phyloP scores from a whole-genome alignment of 1,140 invertebrate species.

The Lethrus apterus region DNA sequence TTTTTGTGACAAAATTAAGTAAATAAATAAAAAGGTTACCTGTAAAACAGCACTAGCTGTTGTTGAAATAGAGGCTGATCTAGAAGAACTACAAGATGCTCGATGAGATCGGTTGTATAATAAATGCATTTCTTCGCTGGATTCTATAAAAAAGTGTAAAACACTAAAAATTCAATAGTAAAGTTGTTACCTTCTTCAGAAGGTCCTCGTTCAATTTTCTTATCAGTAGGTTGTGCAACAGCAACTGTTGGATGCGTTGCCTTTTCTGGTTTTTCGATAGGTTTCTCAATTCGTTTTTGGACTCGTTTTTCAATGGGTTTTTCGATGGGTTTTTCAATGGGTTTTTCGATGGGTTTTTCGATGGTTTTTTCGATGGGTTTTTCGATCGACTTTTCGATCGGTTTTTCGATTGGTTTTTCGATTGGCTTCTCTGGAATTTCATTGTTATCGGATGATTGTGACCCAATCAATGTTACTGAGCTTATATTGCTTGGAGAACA shows the following conservation, averaged over 20 bases:
- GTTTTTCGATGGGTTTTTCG: constrained; percentile 13
- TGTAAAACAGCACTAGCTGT: constrained; percentile 26
- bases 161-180: background rate
- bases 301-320: constrained; percentile 17
- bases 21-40: too few species aligned
- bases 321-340: too few species aligned
- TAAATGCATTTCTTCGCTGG: constrained; percentile 25
- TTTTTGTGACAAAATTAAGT: too few species aligned
- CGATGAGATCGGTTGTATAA: constrained; percentile 28
- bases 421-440: constrained; percentile 25
- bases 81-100: constrained; percentile 31
- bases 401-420: constrained; percentile 15
- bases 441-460: constrained; percentile 42
- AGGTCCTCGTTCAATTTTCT: constrained; percentile 26
- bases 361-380: constrained; percentile 19
- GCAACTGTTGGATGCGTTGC: background rate
- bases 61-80: constrained; percentile 35
- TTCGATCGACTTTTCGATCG: constrained; percentile 14
- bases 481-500: constrained; percentile 66
- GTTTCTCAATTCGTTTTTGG: constrained; percentile 12
- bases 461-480: constrained; percentile 60
- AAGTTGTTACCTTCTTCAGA: constrained; percentile 34
- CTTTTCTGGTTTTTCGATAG: too few species aligned
- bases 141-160: constrained; percentile 15
- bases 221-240: constrained; percentile 16